Evolutionary conservation across 2,797 vertebrate species (phyloP), one percentile per base, ranked within the genome.

Genomic region (Poeciliopsis gracilis): DNA sequence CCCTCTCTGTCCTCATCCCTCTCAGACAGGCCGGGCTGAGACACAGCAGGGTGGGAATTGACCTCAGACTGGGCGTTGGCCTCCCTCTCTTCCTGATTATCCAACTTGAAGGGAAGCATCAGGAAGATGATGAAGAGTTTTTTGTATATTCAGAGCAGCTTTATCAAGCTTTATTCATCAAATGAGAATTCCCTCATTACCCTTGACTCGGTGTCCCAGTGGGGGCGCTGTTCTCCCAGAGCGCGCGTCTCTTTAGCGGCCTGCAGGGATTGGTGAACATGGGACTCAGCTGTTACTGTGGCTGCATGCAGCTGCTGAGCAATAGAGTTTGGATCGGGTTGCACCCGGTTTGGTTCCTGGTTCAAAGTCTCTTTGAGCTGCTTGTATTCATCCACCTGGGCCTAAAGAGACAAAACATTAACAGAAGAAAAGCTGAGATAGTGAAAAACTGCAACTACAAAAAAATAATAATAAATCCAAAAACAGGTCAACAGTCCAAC

Each of bases 321-420:
- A 23, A 28, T 53, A 16, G 25, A 7, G 73, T 82, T 88, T 77
- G 30, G 86, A 30, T 85, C 86, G 16, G 77, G 4, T 36, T 86
- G 88, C 75, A 72, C 89, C 11, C 95, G 84, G 88, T 91, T 96
- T 18, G 96, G 94, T 76, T 93, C 95, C 88, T 88, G 96, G 84
- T 97, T 95, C 49, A 97, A 92, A 0, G 96, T 96, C 2, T 98
- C 96, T 91, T 97, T 98, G 85, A 99, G 84, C 81, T 97, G 96
- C 84, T 97, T 97, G 91, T 96, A 98, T 88, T 98, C 96, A 80
- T 97, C 95, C 82, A 99, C 96, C 93, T 99, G 98, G 81, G 94
- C 94, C 98, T 99, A 85, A 73, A 91, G 66, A 61, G 13, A 23
- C 73, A 67, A 66, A 81, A 86, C 3, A 81, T 0, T 11, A 18